phyloP scores from a whole-genome alignment of 2,888 invertebrate species.

The Gordius sp. region DNA sequence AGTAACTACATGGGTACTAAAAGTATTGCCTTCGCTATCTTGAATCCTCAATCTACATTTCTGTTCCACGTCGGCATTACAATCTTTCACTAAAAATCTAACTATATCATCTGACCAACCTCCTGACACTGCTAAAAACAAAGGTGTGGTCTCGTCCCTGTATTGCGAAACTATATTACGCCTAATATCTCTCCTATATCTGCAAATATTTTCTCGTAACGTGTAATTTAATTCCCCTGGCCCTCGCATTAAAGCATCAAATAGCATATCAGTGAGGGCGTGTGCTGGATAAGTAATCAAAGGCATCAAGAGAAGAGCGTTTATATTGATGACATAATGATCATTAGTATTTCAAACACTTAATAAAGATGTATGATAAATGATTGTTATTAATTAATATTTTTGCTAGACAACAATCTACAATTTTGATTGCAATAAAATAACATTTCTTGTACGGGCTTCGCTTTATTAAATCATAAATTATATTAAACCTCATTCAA shows the following conservation, averaged over 20 bases:
- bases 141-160: conserved; percentile 51
- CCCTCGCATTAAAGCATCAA: neutral
- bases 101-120: conserved; percentile 53
- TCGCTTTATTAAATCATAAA: too few relatives aligned
- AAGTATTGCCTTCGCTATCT: conserved; percentile 39
- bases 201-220: conserved; percentile 35
- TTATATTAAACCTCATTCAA: too few relatives aligned
- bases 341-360: too few relatives aligned
- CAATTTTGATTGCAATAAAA: too few relatives aligned
- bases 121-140: conserved; percentile 47
- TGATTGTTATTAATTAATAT: too few relatives aligned
- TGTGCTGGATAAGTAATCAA: neutral
- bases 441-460: too few relatives aligned
- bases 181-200: conserved; percentile 37
- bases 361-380: too few relatives aligned
- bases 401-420: too few relatives aligned
- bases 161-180: conserved; percentile 35
- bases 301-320: too few relatives aligned
- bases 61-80: conserved; percentile 58
- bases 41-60: conserved; percentile 52
- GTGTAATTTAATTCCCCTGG: conserved; percentile 20
- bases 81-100: conserved; percentile 53
- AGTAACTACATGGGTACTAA: conserved; percentile 48
- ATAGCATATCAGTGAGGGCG: neutral
- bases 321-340: too few relatives aligned